Percentiles rank a stretch among this genome's conserved stretches.
phyloP scores from a whole-genome alignment of 2,797 vertebrate genomes.

The Tarsius wallacei region DNA sequence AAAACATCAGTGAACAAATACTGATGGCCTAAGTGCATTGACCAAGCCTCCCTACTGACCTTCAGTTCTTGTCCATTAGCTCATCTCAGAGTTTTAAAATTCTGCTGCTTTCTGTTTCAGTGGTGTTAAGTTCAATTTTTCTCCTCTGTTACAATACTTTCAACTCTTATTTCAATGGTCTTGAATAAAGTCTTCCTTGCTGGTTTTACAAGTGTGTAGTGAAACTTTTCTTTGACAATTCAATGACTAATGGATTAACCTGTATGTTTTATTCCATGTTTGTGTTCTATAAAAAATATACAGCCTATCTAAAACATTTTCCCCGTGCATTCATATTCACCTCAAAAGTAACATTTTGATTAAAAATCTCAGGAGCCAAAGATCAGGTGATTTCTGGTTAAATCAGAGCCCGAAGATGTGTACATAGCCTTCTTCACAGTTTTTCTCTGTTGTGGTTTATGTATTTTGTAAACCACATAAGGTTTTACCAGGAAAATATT shows the following conservation, averaged over 20 bases:
- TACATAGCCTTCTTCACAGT: constrained; percentile 47
- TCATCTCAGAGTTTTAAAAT: background rate
- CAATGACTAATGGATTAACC: background rate
- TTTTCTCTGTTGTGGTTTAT: constrained; percentile 57
- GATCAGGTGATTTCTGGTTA: constrained; percentile 33
- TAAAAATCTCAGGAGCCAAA: constrained; percentile 19
- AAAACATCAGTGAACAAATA: background rate
- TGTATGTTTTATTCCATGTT: constrained; percentile 11
- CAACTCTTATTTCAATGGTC: background rate
- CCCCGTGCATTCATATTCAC: background rate
- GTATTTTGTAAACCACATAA: constrained; percentile 71
- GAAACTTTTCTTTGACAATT: background rate
- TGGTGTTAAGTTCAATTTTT: background rate
- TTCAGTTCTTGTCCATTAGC: background rate
- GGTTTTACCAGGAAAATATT: constrained; percentile 50
- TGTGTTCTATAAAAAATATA: background rate
- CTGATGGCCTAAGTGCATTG: background rate
- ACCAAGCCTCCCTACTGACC: background rate
- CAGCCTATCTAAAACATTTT: background rate
- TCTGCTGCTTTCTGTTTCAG: background rate
- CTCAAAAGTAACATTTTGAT: constrained; percentile 22
- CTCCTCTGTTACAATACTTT: background rate
- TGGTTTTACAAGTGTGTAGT: background rate
- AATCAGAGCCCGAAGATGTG: constrained; percentile 2
- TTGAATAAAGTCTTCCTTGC: background rate